Percentiles rank a stretch among this genome's conserved stretches.
These are phyloP conservation scores for Rhynchophorus ferrugineus DNA, from an alignment of 1,140 invertebrate species.

Conservation along the genomic window DNA sequence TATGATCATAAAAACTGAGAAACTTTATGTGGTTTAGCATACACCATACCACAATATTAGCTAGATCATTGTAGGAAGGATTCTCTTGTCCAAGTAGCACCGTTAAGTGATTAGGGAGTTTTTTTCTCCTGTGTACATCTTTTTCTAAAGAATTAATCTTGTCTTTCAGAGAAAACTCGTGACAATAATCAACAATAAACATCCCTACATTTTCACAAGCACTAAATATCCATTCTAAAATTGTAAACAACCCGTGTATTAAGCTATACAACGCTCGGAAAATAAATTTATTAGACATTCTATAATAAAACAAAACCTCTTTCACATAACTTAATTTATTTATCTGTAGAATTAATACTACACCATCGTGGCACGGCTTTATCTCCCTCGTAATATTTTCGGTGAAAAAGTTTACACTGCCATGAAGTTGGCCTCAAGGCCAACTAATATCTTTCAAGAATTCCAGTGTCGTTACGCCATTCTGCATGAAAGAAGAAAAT, in stretches of 20 bases:
- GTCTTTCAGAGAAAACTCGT: slow-evolving; percentile 14
- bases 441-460: not conserved
- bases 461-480: not conserved
- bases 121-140: slow-evolving; percentile 20
- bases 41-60: slow-evolving; percentile 57
- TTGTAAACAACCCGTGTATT: slow-evolving; percentile 22
- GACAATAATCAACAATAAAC: slow-evolving; percentile 22
- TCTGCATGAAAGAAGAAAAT: not conserved
- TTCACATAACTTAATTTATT: slow-evolving; percentile 16
- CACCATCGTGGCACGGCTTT: slow-evolving; percentile 10
- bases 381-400: not conserved
- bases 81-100: slow-evolving; percentile 46
- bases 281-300: slow-evolving; percentile 8
- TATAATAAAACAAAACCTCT: slow-evolving; percentile 2
- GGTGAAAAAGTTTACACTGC: not conserved
- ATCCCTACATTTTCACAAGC: slow-evolving; percentile 9
- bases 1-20: slow-evolving; percentile 62
- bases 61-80: slow-evolving; percentile 45
- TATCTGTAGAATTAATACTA: slow-evolving; percentile 1
- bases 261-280: slow-evolving; percentile 23
- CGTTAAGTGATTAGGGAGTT: slow-evolving; percentile 46
- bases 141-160: slow-evolving; percentile 15
- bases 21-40: slow-evolving; percentile 53
- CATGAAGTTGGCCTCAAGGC: not conserved
- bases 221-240: slow-evolving; percentile 18